Conservation (phyloP, 2,113 vertebrate genomes). For the Podocnemis expansa region DNA sequence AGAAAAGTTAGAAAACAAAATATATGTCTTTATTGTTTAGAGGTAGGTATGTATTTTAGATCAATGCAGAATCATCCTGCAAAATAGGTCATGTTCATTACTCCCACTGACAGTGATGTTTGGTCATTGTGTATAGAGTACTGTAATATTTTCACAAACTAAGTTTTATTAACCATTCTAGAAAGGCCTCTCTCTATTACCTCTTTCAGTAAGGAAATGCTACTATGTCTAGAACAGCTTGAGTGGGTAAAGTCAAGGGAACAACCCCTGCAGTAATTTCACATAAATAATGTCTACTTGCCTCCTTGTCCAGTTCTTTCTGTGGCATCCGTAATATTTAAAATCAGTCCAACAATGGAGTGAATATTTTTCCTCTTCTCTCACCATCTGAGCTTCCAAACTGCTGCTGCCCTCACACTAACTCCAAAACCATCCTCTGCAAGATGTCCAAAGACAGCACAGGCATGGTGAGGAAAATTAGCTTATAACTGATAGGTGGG, state of each 20-base stretch:
- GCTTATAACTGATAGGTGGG: background rate
- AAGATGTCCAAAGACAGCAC: background rate
- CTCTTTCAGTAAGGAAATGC: background rate
- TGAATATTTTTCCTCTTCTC: background rate
- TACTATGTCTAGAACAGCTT: background rate
- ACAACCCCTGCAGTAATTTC: background rate
- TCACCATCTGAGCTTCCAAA: background rate
- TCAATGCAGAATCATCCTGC: conserved; percentile 27
- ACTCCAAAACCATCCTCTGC: background rate
- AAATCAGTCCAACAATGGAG: background rate
- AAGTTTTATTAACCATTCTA: background rate
- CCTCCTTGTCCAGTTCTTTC: background rate
- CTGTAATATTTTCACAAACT: conserved; percentile 8
- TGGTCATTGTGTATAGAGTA: conserved; percentile 20
- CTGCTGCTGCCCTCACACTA: background rate
- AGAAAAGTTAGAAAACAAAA: conserved; percentile 66
- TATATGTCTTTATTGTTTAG: conserved; percentile 55
- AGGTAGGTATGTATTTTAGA: conserved; percentile 21
- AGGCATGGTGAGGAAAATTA: background rate
- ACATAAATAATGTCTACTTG: background rate
- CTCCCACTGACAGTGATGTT: conserved; percentile 18
- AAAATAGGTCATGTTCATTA: conserved; percentile 35
- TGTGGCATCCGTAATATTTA: background rate
- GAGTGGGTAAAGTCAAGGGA: background rate
- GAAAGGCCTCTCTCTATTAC: background rate